Conservation (phyloP, 2,113 vertebrate species). For the Scophthalmus maximus region DNA sequence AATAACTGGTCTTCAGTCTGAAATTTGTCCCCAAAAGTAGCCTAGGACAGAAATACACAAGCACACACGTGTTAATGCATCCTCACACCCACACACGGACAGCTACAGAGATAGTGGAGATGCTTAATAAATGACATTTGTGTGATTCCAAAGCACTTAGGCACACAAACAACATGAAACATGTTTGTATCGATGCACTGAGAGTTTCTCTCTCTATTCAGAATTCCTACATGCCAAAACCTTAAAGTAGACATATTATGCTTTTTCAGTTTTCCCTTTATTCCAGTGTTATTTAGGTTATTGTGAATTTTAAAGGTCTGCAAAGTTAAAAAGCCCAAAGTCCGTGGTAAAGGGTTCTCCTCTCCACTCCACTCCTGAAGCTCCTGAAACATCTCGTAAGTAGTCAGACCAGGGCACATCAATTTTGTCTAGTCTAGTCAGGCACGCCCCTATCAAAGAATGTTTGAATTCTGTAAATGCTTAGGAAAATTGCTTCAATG, state of each 20-base stretch:
- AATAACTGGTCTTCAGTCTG: not conserved
- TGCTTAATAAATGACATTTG: conserved; percentile 26
- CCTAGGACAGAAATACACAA: not conserved
- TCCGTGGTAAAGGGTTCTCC: no score
- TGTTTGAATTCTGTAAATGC: no score
- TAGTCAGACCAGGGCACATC: no score
- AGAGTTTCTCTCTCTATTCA: conserved; percentile 1
- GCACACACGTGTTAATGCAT: not conserved
- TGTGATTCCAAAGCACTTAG: conserved; percentile 21
- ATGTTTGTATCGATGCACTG: not conserved
- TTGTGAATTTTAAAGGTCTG: no score
- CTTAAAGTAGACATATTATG: not conserved
- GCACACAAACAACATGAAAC: conserved; percentile 29
- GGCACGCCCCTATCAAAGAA: no score
- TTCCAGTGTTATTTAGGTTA: no score
- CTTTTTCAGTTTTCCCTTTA: no score
- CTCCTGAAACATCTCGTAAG: no score
- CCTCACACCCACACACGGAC: conserved; percentile 1
- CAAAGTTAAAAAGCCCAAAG: no score
- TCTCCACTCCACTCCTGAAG: no score
- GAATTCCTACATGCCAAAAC: conserved; percentile 7
- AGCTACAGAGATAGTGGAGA: conserved; percentile 9
- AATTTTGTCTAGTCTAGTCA: no score
- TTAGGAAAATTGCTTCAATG: no score
- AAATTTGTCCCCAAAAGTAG: not conserved